Percentiles rank a stretch among this genome's conserved stretches.
Evolutionary conservation across 64 coral and sea anemone species (phyloP).

Genomic region (Actinia tenebrosa): DNA sequence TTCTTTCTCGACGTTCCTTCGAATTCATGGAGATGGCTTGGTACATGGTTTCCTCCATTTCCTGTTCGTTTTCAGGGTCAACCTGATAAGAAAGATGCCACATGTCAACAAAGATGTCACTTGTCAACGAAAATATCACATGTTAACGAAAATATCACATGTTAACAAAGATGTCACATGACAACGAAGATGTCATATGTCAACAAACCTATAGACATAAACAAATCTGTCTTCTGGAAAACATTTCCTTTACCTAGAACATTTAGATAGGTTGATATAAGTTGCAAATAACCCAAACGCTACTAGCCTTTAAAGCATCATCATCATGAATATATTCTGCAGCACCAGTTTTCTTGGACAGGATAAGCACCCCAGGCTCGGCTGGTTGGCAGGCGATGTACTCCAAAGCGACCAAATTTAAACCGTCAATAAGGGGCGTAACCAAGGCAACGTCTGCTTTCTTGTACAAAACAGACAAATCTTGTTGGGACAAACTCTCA

Average conservation of each 20-base stretch:
- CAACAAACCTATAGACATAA: no score
- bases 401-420: slow-evolving; percentile 7
- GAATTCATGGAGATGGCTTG: background rate
- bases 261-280: background rate
- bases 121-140: no score
- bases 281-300: background rate
- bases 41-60: background rate
- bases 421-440: slow-evolving; percentile 1
- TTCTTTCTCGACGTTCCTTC: background rate
- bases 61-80: background rate
- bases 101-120: background rate
- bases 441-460: slow-evolving; percentile 12
- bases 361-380: background rate
- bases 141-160: no score
- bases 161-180: no score
- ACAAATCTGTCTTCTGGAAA: no score
- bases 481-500: background rate
- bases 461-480: background rate
- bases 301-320: background rate
- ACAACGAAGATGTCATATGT: no score
- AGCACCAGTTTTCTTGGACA: background rate
- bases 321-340: background rate
- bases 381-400: background rate
- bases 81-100: background rate
- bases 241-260: no score